Base-by-base conservation (phyloP, 2,888 invertebrate species). In the Poecilus cupreus region DNA sequence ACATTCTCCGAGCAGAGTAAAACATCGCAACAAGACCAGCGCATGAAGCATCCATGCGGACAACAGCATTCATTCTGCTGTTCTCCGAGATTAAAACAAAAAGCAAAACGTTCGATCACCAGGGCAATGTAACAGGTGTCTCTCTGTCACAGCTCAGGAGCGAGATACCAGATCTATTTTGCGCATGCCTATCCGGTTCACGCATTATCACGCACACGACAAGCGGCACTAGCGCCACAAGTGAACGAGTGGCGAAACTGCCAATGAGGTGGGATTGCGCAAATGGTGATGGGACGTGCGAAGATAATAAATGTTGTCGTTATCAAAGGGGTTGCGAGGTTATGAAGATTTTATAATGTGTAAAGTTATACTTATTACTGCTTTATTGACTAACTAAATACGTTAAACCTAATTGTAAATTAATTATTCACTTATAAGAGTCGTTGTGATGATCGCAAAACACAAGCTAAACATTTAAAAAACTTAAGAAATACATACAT, bases 31-130 rank as follows among this genome's bases (percentile, higher is more conserved):
- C 49, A 49, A 49, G 49, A 49, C 18, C 49, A 49, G 13, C 18
- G 13, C 49, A 6, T 46, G 46, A 4, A 46, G 13, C 46, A 10
- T n/a, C 46, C n/a, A n/a, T n/a, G 46, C 18, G 49, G 49, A 49
- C 49, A 49, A 49, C 16, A 3, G 11, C 2, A 43, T 2, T n/a
- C 43, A 43, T n/a, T n/a, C n/a, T n/a, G n/a, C n/a, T n/a, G 43
- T 10, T 18, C 13, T 2, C 49, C 13, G 49, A 49, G 16, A 16
- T 49, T 49, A 49, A 49, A 49, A 18, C 13, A 18, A 54, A 54
- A 54, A 54, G 20, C 54, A 54, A 20, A 54, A 54, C 54, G 20
- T 54, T 54, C 54, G 54, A 54, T 54, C 22, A 54, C 13, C 43
- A 43, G 3, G 32, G 10, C 43, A 43, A 43, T 43, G 43, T 43